phyloP scores from a whole-genome alignment of 2,888 invertebrate species.

The Synergus itoensis region DNA sequence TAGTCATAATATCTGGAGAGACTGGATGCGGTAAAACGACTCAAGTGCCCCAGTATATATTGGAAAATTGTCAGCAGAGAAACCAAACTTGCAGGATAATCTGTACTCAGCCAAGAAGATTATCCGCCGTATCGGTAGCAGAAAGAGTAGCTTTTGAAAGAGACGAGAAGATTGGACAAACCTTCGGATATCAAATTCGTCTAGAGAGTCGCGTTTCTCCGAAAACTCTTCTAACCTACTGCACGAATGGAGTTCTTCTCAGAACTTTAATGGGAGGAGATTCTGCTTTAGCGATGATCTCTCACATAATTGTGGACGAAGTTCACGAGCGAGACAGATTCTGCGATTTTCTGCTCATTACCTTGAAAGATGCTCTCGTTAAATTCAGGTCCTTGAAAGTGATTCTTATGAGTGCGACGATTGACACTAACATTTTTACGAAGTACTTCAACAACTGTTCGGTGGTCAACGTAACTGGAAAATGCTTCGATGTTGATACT shows the following conservation, averaged over 20 bases:
- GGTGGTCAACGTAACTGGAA: conserved; percentile 88
- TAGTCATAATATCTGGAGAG: conserved; percentile 88
- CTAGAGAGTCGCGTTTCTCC: conserved; percentile 91
- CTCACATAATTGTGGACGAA: conserved; percentile 95
- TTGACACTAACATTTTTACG: conserved; percentile 90
- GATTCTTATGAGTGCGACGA: conserved; percentile 96
- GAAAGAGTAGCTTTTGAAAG: conserved; percentile 91
- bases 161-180: conserved; percentile 83
- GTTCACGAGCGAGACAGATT: conserved; percentile 96
- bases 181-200: conserved; percentile 94
- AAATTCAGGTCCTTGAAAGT: conserved; percentile 87
- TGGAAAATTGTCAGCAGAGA: conserved; percentile 85
- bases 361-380: conserved; percentile 87
- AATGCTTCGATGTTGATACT: conserved; percentile 86
- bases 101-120: conserved; percentile 95
- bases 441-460: conserved; percentile 91
- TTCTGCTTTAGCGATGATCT: conserved; percentile 84
- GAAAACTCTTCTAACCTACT: conserved; percentile 91
- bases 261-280: conserved; percentile 92
- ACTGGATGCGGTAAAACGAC: conserved; percentile 98
- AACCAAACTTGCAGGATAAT: conserved; percentile 88
- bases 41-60: conserved; percentile 95
- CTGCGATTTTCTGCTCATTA: conserved; percentile 94
- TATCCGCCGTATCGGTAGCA: conserved; percentile 94
- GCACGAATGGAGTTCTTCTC: conserved; percentile 94